phyloP scores from a whole-genome alignment of 2,797 vertebrate genomes.

The Betta splendens region DNA sequence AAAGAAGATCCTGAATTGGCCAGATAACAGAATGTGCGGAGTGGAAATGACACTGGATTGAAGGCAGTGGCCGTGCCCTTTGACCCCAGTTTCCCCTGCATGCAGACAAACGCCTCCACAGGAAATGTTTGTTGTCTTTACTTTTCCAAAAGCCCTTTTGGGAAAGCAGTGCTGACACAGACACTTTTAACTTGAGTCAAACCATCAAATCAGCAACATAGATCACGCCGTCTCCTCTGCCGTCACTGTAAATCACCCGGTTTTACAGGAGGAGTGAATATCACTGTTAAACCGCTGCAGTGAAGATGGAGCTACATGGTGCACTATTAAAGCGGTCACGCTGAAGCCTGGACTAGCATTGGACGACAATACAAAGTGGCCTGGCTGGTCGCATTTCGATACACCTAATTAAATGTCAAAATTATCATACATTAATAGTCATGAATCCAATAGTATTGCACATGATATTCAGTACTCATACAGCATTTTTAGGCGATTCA shows the following conservation, averaged over 20 bases:
- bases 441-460: constrained; percentile 31
- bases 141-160: constrained; percentile 69
- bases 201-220: constrained; percentile 35
- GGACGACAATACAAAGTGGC: neutral
- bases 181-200: constrained; percentile 54
- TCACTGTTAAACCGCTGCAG: fast-evolving
- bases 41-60: neutral
- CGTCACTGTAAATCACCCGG: neutral
- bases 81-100: constrained; percentile 51
- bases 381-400: neutral
- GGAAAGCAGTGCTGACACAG: constrained; percentile 64
- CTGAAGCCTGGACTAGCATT: neutral
- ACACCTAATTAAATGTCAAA: constrained; percentile 9
- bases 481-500: constrained; percentile 47
- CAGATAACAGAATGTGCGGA: constrained; percentile 14
- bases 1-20: neutral
- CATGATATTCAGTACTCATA: constrained; percentile 33
- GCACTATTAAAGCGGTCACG: neutral
- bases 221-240: constrained; percentile 18
- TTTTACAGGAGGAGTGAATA: neutral
- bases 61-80: constrained; percentile 22
- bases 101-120: constrained; percentile 46
- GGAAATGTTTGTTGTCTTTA: constrained; percentile 83
- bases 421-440: constrained; percentile 26
- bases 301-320: neutral